Percentiles rank a stretch among this genome's conserved stretches.
phyloP scores from a whole-genome alignment of 2,113 vertebrate species.

The Pao palembangensis region DNA sequence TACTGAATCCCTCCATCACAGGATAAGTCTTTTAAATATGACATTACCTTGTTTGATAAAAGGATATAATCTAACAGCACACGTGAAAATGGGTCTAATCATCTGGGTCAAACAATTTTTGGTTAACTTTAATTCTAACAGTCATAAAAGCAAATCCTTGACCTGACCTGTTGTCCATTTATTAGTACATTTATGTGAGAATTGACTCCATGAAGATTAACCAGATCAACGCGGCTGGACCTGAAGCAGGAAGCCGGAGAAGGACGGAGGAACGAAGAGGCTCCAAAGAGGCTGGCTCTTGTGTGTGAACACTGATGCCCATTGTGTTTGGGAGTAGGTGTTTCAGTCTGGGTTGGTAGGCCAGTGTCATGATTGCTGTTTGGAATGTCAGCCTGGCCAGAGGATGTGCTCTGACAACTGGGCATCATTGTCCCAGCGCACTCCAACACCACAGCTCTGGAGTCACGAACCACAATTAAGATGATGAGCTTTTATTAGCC shows the following conservation, averaged over 20 bases:
- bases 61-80: too few species aligned
- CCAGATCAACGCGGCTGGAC: conserved; percentile 70
- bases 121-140: not conserved
- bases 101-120: too few species aligned
- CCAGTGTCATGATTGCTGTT: conserved; percentile 68
- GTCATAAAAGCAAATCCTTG: not conserved
- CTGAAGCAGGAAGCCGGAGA: conserved; percentile 53
- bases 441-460: conserved; percentile 48
- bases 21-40: too few species aligned
- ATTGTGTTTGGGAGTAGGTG: conserved; percentile 76
- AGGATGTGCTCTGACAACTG: conserved; percentile 67
- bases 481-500: conserved; percentile 64
- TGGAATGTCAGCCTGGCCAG: conserved; percentile 73
- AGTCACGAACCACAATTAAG: conserved; percentile 66
- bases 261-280: conserved; percentile 51
- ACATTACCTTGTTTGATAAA: too few species aligned
- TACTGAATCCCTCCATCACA: too few species aligned
- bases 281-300: conserved; percentile 65
- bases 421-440: conserved; percentile 68
- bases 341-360: conserved; percentile 72
- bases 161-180: conserved; percentile 43
- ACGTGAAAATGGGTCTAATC: too few species aligned
- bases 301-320: conserved; percentile 66
- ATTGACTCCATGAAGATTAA: conserved; percentile 56
- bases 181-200: conserved; percentile 56